These are phyloP conservation scores for Gulo gulo DNA, from an alignment of 2,113 vertebrate species.

Conservation along the genomic window DNA sequence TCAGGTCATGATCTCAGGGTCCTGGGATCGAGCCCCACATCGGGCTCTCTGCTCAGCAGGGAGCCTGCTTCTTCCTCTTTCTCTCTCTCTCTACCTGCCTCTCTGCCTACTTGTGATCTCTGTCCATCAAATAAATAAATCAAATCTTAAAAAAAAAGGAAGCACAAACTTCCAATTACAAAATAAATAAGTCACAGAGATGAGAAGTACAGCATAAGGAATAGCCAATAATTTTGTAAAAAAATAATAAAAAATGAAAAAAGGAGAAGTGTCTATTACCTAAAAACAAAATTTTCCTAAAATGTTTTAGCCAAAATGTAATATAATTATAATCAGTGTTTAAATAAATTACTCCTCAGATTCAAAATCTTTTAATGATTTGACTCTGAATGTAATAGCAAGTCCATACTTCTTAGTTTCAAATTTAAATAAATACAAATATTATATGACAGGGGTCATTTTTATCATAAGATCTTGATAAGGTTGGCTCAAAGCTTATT, in stretches of 20 bases:
- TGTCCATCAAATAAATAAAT: no score
- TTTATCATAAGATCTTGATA: neutral
- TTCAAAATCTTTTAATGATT: neutral
- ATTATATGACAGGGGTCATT: neutral
- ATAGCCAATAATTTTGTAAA: neutral
- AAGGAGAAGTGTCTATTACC: neutral
- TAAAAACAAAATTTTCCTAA: constrained; percentile 13
- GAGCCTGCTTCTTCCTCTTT: no score
- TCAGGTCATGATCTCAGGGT: no score
- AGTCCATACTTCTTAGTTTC: neutral
- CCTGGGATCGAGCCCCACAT: no score
- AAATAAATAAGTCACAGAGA: neutral
- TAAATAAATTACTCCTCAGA: neutral
- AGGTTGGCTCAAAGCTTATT: neutral
- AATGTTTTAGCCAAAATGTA: neutral
- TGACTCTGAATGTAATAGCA: neutral
- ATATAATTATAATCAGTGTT: neutral
- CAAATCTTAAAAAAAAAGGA: neutral
- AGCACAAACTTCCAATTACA: neutral
- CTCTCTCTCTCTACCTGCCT: no score
- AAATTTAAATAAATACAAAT: constrained; percentile 1
- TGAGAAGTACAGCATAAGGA: neutral
- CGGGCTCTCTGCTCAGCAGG: no score
- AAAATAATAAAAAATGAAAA: neutral
- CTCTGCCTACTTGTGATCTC: no score